Percentiles rank a stretch among this genome's conserved stretches.
phyloP scores from a whole-genome alignment of 2,797 vertebrate genomes.

The Cossypha caffra region DNA sequence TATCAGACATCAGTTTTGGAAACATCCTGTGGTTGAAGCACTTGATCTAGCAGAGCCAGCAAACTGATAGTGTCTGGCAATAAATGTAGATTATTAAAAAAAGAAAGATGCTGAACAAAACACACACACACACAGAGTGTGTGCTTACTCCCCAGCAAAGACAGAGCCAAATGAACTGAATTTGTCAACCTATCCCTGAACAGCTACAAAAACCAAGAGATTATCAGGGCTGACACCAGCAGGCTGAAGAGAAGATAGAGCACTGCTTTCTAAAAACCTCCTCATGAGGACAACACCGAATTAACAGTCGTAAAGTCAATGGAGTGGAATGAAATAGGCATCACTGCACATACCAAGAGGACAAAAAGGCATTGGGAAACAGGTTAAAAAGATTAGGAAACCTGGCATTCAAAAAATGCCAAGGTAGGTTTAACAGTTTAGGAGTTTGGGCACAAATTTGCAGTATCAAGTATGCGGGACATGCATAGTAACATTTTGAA shows the following conservation, averaged over 20 bases:
- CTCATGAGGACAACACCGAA: neutral
- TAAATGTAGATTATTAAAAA: neutral
- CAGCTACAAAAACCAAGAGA: neutral
- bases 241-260: neutral
- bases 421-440: neutral
- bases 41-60: conserved; percentile 39
- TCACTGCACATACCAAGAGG: fast-evolving
- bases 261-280: neutral
- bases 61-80: conserved; percentile 26
- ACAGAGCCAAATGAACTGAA: neutral
- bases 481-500: neutral
- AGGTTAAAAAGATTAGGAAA: neutral
- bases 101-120: neutral
- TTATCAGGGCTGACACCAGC: neutral
- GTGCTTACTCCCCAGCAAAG: neutral
- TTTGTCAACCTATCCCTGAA: neutral
- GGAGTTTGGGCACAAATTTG: neutral
- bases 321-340: neutral
- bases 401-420: neutral
- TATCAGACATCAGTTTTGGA: conserved; percentile 66
- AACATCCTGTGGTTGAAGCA: conserved; percentile 58
- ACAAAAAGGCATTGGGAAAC: neutral
- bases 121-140: fast-evolving
- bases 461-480: neutral
- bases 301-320: neutral